These are phyloP conservation scores for Procapra przewalskii DNA, from an alignment of 2,113 vertebrate species.

Conservation along the genomic window DNA sequence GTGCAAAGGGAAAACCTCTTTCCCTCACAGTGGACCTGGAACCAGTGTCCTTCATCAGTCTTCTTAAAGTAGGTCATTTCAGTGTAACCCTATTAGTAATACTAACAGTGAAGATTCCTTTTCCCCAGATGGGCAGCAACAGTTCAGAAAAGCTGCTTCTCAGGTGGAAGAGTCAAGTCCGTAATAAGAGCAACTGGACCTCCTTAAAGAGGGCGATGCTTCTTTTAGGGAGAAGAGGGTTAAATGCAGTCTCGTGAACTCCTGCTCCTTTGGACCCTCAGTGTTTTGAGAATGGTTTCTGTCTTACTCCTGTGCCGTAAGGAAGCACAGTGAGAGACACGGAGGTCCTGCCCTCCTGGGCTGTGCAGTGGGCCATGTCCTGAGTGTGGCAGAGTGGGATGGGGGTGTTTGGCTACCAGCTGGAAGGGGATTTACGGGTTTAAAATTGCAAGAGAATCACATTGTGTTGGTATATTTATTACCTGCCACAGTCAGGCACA, in stretches of 20 bases:
- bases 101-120: not conserved
- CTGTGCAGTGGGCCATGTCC: not conserved
- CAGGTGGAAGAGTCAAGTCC: not conserved
- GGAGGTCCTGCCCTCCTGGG: not conserved
- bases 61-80: not conserved
- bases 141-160: not conserved
- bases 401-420: not conserved
- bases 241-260: accelerated
- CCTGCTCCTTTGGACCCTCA: accelerated
- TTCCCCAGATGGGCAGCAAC: accelerated
- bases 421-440: not conserved
- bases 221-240: not conserved
- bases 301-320: not conserved
- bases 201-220: not conserved
- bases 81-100: not conserved
- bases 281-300: not conserved
- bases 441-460: not conserved
- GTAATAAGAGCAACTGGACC: not conserved
- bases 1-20: not conserved
- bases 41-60: not conserved
- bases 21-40: not conserved
- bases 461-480: not conserved
- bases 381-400: not conserved
- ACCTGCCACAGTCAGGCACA: not conserved
- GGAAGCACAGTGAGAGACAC: accelerated